These are phyloP conservation scores for Phoxinus phoxinus DNA, from an alignment of 2,113 vertebrate genomes.

Conservation along the genomic window DNA sequence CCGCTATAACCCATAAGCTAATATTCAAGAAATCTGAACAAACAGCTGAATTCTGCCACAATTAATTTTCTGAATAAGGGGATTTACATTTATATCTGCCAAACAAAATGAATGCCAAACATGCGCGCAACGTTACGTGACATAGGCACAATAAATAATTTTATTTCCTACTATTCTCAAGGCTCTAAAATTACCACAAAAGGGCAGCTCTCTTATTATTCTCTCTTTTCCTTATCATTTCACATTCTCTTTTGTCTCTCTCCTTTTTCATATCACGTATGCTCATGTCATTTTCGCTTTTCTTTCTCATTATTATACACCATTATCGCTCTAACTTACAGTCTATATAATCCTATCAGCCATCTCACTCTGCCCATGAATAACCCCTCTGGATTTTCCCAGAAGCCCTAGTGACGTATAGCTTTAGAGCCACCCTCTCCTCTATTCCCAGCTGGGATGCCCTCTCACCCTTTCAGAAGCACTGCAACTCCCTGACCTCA, in stretches of 20 bases:
- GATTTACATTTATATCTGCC: background rate
- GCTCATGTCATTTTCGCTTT: background rate
- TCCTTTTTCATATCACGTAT: background rate
- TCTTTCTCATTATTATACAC: background rate
- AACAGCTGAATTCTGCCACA: background rate
- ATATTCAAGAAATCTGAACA: too few species aligned
- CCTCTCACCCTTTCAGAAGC: background rate
- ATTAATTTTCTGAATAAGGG: background rate
- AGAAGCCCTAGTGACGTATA: background rate
- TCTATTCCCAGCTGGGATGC: constrained; percentile 1
- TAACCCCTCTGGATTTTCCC: constrained; percentile 6
- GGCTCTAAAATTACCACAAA: background rate
- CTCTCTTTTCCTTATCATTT: background rate
- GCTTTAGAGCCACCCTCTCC: background rate
- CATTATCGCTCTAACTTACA: background rate
- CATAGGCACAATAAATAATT: background rate
- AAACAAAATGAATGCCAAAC: background rate
- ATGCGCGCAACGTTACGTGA: background rate
- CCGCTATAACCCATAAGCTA: too few species aligned
- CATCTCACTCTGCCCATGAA: background rate
- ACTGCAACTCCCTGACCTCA: background rate
- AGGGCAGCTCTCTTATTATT: background rate
- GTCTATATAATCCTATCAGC: constrained; percentile 8
- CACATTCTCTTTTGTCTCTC: constrained; percentile 5
- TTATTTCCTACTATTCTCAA: too few species aligned